These are phyloP conservation scores for Austrolebias charrua DNA, from an alignment of 2,797 vertebrate species.

Conservation along the genomic window DNA sequence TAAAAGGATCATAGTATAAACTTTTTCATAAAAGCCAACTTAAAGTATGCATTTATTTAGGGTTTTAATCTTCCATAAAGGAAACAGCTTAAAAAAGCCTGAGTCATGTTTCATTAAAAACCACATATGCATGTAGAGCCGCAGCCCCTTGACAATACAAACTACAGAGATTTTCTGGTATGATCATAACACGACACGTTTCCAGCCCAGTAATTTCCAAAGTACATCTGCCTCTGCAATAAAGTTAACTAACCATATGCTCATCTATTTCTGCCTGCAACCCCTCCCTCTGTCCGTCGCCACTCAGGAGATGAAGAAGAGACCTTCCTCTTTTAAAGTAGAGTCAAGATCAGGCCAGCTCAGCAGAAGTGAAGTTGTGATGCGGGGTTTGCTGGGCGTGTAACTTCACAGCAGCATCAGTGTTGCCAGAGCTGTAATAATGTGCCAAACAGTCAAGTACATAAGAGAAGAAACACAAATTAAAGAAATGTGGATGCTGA, in stretches of 20 bases:
- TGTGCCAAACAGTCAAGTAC: neutral
- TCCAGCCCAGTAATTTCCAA: constrained; percentile 48
- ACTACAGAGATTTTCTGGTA: constrained; percentile 22
- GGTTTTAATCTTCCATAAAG: neutral
- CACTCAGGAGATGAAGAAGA: constrained; percentile 48
- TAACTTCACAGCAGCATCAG: constrained; percentile 34
- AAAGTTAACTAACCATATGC: constrained; percentile 61
- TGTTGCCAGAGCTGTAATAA: constrained; percentile 39
- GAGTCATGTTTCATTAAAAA: neutral
- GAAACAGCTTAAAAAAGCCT: neutral
- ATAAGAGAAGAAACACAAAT: too few species aligned
- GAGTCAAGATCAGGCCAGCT: constrained; percentile 40
- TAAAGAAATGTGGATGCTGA: too few species aligned
- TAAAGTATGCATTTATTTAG: neutral
- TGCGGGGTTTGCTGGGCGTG: neutral
- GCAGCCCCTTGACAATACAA: constrained; percentile 13
- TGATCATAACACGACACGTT: constrained; percentile 47
- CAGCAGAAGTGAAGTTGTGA: constrained; percentile 46
- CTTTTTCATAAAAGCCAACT: neutral
- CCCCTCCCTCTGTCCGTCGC: constrained; percentile 36
- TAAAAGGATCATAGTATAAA: too few species aligned
- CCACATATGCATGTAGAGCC: neutral
- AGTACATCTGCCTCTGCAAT: constrained; percentile 54
- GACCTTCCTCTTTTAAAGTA: constrained; percentile 53
- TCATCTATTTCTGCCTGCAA: constrained; percentile 19